These are phyloP conservation scores for Danaus melanippus DNA, from an alignment of 1,140 invertebrate species.

Conservation along the genomic window DNA sequence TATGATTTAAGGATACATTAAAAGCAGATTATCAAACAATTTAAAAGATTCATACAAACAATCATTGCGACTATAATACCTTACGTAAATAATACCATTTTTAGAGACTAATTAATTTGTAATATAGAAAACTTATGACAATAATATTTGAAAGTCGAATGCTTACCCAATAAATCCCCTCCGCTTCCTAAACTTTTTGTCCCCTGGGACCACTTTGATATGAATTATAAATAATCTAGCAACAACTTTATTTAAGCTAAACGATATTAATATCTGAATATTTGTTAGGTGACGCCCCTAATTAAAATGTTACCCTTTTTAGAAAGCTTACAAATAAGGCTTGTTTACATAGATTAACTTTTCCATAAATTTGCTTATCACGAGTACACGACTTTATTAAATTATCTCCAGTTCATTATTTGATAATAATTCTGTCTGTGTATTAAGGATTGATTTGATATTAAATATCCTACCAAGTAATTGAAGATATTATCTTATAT, in stretches of 20 bases:
- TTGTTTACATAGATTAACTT: slow-evolving; percentile 12
- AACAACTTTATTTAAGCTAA: slow-evolving; percentile 44
- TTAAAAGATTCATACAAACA: too few relatives aligned
- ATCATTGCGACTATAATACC: too few relatives aligned
- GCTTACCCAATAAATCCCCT: slow-evolving; percentile 17
- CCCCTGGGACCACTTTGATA: slow-evolving; percentile 23
- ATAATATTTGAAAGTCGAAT: neutral
- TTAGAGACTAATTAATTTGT: neutral
- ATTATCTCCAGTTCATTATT: too few relatives aligned
- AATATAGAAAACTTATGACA: neutral
- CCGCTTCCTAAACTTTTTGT: slow-evolving; percentile 3
- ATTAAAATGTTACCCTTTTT: slow-evolving; percentile 13
- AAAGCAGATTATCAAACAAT: too few relatives aligned
- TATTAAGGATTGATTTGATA: too few relatives aligned
- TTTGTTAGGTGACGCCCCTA: slow-evolving; percentile 38
- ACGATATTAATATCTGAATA: slow-evolving; percentile 40
- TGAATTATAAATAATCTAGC: slow-evolving; percentile 35
- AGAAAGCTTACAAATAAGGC: slow-evolving; percentile 19
- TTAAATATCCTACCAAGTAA: too few relatives aligned
- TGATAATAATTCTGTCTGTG: too few relatives aligned
- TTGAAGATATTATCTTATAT: too few relatives aligned
- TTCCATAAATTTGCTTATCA: neutral
- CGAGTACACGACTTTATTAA: too few relatives aligned
- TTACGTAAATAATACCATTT: too few relatives aligned
- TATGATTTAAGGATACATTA: too few relatives aligned